A percentile compares a stretch with the other conserved stretches of the same genome.
phyloP scores from a whole-genome alignment of 2,113 vertebrate genomes.

The Platichthys stellatus region DNA sequence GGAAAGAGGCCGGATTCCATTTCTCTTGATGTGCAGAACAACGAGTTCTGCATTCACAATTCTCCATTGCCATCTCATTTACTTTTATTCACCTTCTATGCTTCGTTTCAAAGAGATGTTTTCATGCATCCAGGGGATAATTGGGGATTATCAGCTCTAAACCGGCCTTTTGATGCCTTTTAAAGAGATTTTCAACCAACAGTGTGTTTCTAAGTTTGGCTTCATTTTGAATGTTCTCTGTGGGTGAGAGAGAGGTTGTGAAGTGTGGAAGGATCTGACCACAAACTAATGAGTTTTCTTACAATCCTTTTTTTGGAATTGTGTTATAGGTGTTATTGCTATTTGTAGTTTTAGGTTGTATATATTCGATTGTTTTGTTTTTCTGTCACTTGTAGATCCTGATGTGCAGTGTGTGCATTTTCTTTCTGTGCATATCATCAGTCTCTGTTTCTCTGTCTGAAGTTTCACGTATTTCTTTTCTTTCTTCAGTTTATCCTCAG shows the following conservation, averaged over 20 bases:
- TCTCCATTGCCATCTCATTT: constrained; percentile 30
- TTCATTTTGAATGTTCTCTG: not conserved
- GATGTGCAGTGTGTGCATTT: no score
- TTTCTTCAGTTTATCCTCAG: no score
- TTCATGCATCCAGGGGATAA: constrained; percentile 51
- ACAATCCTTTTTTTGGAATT: no score
- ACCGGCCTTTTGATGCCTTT: constrained; percentile 57
- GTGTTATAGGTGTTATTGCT: no score
- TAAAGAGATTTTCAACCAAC: constrained; percentile 32
- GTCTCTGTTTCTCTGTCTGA: not conserved
- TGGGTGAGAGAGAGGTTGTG: no score
- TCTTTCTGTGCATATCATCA: no score
- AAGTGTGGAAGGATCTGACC: no score
- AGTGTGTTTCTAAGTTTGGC: constrained; percentile 28
- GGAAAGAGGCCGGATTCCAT: constrained; percentile 49
- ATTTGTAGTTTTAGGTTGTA: no score
- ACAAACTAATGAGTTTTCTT: no score
- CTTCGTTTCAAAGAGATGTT: constrained; percentile 52
- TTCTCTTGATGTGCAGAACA: constrained; percentile 42
- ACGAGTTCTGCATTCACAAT: constrained; percentile 28
- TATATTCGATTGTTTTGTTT: no score
- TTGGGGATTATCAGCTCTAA: constrained; percentile 56
- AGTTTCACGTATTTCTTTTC: no score
- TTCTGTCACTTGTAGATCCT: no score
- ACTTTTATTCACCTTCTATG: constrained; percentile 29